Percentiles rank a stretch among this genome's conserved stretches.
Evolutionary conservation across 2,113 vertebrate species (phyloP).

Genomic region (Gavia stellata): DNA sequence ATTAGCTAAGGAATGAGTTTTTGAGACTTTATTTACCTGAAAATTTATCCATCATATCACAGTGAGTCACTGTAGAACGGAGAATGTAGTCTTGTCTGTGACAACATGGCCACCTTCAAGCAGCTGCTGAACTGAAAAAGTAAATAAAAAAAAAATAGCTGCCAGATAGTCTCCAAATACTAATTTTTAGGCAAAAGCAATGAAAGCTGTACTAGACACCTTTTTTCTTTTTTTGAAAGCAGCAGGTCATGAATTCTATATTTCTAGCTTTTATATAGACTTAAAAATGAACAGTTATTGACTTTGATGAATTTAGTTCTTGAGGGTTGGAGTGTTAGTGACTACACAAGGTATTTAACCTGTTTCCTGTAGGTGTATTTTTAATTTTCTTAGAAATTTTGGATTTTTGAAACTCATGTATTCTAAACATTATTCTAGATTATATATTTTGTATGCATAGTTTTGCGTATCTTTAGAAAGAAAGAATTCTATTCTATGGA

Average conservation of each 20-base stretch:
- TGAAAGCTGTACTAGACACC: not conserved
- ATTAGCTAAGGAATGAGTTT: not conserved
- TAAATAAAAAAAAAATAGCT: not conserved
- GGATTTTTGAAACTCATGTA: fast-evolving
- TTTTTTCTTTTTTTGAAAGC: not conserved
- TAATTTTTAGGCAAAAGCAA: not conserved
- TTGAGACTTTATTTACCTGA: not conserved
- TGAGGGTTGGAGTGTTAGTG: not conserved
- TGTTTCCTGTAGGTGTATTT: not conserved
- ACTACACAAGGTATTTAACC: not conserved
- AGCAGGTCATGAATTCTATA: not conserved
- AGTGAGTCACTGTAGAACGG: not conserved
- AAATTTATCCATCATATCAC: not conserved
- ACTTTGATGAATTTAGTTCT: not conserved
- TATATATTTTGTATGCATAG: not conserved
- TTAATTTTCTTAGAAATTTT: not conserved
- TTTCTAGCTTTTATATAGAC: not conserved
- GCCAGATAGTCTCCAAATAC: not conserved
- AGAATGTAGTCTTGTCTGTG: not conserved
- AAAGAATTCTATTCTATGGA: not conserved
- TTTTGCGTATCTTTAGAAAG: not conserved
- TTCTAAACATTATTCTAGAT: not conserved
- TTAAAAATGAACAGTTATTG: not conserved
- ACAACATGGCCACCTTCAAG: not conserved
- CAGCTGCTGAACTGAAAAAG: not conserved